Percentiles rank a stretch among this genome's conserved stretches.
Evolutionary conservation across 2,113 vertebrate genomes (phyloP).

Genomic region (Lampris megalopsis): DNA sequence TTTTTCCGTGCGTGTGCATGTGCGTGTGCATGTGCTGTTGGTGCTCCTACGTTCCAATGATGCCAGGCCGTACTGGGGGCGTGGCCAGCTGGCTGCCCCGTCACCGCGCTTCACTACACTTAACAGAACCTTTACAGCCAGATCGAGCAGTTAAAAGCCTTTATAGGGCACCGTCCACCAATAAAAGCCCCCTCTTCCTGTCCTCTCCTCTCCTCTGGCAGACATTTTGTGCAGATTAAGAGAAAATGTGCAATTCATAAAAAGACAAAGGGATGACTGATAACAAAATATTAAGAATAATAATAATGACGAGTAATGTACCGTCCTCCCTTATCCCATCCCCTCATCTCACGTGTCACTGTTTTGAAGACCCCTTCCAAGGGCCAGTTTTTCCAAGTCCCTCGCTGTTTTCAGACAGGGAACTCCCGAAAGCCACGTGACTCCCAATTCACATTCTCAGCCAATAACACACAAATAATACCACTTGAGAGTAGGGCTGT

Average conservation of each 20-base stretch:
- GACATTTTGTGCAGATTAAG: conserved; percentile 42
- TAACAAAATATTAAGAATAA: not conserved
- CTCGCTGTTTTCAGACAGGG: too few relatives aligned
- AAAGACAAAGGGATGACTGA: conserved; percentile 31
- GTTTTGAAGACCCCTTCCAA: too few relatives aligned
- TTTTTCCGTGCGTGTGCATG: not conserved
- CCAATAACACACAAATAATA: too few relatives aligned
- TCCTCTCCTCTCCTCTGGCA: conserved; percentile 64
- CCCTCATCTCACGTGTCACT: too few relatives aligned
- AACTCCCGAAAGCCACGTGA: too few relatives aligned
- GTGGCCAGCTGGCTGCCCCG: conserved; percentile 55
- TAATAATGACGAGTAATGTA: conserved; percentile 14
- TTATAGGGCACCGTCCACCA: conserved; percentile 78
- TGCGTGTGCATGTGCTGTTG: conserved; percentile 31
- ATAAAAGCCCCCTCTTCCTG: conserved; percentile 72
- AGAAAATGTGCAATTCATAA: conserved; percentile 34
- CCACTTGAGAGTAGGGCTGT: too few relatives aligned
- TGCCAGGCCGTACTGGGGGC: conserved; percentile 31
- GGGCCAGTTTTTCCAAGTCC: too few relatives aligned
- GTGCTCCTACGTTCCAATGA: conserved; percentile 43
- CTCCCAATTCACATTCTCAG: too few relatives aligned
- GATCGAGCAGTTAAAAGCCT: conserved; percentile 78
- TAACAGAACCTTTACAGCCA: conserved; percentile 77
- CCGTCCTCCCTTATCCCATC: too few relatives aligned
- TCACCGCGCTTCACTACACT: conserved; percentile 79